Base-by-base conservation (phyloP, 2,888 invertebrate genomes). In the Xylophagus ater region DNA sequence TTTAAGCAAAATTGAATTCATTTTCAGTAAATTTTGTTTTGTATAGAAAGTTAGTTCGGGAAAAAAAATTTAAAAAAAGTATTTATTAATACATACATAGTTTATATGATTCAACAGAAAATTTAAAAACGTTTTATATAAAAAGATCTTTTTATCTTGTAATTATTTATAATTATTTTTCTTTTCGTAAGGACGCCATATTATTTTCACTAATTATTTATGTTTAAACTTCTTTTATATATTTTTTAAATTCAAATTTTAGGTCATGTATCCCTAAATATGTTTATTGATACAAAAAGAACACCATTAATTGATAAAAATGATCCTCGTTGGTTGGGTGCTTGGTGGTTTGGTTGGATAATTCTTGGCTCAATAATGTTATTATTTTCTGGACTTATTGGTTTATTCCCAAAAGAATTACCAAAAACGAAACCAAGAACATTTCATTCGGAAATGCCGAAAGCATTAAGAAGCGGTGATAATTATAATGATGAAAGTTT, bases 341-440 rank as follows among this genome's bases (percentile, higher is more conserved):
- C 81, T 8, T 82, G 81, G 81, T 82, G 81, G 81, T 61, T 81
- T n/a, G 81, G 77, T 10, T 74, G 74, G 73, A 66, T 71, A 17
- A 62, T 73, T 21, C 46, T 66, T 8, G 65, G 66, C 9, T 54
- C 61, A 0, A 56, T 73, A 1, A 75, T 78, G 71, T 60, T 73
- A 13, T 47, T 76, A 14, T 72, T 78, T 43, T 69, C 76, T 0
- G 53, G 76, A 10, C 60, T 80, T 2, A 70, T 82, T 43, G 74
- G 75, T 2, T 65, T 77, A 51, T 82, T 80, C 50, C 81, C 81
- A 42, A 59, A 64, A 36, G 52, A 57, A 46, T 42, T 62, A 41
- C 64, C 62, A 3, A 59, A 58, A 33, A 8, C 23, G 4, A n/a
- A 10, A 12, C 43, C 47, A 8, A 41, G 24, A 4, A 49, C 53